Evolutionary conservation across 2,113 vertebrate species (phyloP).

Genomic region (Odocoileus hemionus): DNA sequence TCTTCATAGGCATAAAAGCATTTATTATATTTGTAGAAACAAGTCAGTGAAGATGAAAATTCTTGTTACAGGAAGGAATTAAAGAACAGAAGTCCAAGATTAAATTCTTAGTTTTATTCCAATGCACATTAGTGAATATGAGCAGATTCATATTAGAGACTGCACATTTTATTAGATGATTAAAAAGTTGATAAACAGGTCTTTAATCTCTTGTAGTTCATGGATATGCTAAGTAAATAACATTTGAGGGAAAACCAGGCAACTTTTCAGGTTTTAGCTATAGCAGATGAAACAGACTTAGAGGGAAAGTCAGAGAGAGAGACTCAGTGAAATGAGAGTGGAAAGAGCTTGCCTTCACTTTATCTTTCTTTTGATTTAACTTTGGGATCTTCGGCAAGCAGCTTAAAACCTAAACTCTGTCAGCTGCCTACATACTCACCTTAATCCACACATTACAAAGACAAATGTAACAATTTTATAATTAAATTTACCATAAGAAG

Average conservation of each 20-base stretch:
- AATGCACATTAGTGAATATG: background rate
- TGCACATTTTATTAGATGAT: conserved; percentile 24
- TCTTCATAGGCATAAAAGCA: background rate
- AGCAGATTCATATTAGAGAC: conserved; percentile 13
- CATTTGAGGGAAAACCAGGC: background rate
- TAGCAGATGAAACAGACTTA: background rate
- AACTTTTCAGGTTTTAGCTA: conserved; percentile 12
- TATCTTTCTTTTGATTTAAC: background rate
- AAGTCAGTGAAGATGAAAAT: conserved; percentile 20
- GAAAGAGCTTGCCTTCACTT: background rate
- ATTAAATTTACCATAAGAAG: background rate
- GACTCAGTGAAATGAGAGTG: background rate
- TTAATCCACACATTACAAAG: background rate
- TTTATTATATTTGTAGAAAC: conserved; percentile 14
- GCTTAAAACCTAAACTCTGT: background rate
- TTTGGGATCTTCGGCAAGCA: background rate
- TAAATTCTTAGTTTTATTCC: conserved; percentile 38
- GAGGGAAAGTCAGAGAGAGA: background rate
- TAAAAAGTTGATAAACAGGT: background rate
- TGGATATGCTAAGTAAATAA: background rate
- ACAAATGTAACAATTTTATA: background rate
- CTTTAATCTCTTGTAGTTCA: background rate
- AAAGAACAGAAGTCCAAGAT: background rate
- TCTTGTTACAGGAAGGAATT: background rate
- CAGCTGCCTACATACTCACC: background rate